Percentiles rank a stretch among this genome's conserved stretches.
Conservation (phyloP, 2,113 vertebrate genomes). For the Leuciscus idus region DNA sequence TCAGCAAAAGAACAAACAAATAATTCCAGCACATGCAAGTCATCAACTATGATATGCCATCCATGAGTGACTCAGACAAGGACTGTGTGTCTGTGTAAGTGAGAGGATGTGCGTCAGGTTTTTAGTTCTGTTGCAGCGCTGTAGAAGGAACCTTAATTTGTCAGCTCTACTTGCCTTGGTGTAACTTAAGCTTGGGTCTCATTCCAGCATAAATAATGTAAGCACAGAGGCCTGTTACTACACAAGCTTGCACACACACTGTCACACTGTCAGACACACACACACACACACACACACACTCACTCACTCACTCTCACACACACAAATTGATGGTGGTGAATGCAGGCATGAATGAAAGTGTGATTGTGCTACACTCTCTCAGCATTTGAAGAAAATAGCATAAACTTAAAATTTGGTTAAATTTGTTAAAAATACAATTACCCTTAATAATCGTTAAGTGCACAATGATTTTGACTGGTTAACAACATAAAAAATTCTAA, state of each 20-base stretch:
- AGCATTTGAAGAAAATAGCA: background rate
- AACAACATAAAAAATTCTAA: background rate
- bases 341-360: background rate
- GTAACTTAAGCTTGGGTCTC: conserved; percentile 77
- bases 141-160: conserved; percentile 65
- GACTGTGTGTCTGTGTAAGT: conserved; percentile 43
- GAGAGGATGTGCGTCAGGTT: conserved; percentile 51
- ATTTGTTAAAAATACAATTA: background rate
- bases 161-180: conserved; percentile 63
- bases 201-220: conserved; percentile 79
- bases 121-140: conserved; percentile 49
- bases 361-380: background rate
- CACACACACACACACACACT: conserved; percentile 53
- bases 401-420: background rate
- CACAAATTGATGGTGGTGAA: conserved; percentile 9
- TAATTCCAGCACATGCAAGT: conserved; percentile 1
- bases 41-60: background rate
- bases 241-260: conserved; percentile 63
- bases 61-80: conserved; percentile 41
- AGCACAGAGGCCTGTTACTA: conserved; percentile 59
- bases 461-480: background rate
- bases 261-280: conserved; percentile 64
- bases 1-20: background rate
- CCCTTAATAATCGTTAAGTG: too few species aligned
- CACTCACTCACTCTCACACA: conserved; percentile 45